These are phyloP conservation scores for Craseonycteris thonglongyai DNA, from an alignment of 2,113 vertebrate species.

Conservation along the genomic window DNA sequence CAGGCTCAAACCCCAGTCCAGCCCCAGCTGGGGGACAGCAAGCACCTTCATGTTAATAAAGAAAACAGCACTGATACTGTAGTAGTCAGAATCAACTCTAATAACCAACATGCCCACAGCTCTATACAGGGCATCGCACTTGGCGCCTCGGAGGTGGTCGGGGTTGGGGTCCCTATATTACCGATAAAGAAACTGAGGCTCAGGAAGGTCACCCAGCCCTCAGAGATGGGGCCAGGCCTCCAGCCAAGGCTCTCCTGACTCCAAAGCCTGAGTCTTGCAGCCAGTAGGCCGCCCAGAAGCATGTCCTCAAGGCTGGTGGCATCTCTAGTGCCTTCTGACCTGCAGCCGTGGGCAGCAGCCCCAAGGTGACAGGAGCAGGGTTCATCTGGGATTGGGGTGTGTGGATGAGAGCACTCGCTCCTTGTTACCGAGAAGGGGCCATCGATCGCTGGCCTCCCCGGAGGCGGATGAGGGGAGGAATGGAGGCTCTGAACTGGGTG, in stretches of 20 bases:
- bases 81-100: neutral
- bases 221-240: neutral
- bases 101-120: neutral
- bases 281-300: neutral
- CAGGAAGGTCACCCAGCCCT: neutral
- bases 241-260: neutral
- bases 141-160: fast-evolving
- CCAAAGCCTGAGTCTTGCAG: neutral
- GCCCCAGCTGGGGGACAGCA: fast-evolving
- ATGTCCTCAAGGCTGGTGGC: fast-evolving
- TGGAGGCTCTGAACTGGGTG: neutral
- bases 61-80: neutral
- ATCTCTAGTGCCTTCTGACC: neutral
- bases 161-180: neutral
- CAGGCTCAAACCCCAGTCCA: neutral
- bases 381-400: neutral
- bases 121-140: too few species aligned
- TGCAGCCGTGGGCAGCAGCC: neutral
- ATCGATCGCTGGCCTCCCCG: neutral
- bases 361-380: neutral
- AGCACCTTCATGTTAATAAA: neutral
- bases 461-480: neutral
- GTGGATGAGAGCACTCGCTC: fast-evolving
- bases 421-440: neutral
- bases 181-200: neutral